Conservation (phyloP, 2,113 vertebrate species). For the Oncorhynchus masou region DNA sequence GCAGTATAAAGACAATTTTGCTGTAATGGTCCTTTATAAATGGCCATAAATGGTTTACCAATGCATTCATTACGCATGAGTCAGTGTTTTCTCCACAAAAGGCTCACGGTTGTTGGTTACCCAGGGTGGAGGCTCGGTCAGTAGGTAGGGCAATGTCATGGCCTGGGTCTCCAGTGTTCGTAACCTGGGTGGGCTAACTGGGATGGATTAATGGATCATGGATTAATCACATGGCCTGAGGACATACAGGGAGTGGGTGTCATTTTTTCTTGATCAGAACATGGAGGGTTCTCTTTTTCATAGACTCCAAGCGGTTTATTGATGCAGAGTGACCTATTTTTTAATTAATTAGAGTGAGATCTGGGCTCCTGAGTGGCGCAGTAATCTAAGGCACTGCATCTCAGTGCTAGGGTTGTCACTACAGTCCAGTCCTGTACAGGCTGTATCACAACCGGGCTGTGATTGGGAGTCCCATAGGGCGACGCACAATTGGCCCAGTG, state of each 20-base stretch:
- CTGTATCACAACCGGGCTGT: too few relatives aligned
- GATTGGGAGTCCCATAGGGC: too few relatives aligned
- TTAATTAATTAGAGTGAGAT: background rate
- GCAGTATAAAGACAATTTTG: too few relatives aligned
- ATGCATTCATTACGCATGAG: too few relatives aligned
- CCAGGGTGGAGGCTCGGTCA: background rate
- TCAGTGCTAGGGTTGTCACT: too few relatives aligned
- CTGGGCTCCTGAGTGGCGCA: too few relatives aligned
- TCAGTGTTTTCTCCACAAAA: background rate
- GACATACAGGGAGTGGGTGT: background rate
- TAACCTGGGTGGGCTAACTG: background rate
- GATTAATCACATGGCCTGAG: background rate
- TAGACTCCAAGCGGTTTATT: background rate
- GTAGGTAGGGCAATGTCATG: constrained; percentile 1
- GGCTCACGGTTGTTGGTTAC: background rate
- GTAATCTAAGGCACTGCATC: too few relatives aligned
- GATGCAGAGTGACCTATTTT: background rate
- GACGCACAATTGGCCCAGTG: too few relatives aligned
- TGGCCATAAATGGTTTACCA: too few relatives aligned
- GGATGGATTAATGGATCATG: too few relatives aligned
- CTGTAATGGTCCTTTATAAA: too few relatives aligned
- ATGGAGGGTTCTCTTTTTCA: background rate
- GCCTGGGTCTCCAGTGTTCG: background rate
- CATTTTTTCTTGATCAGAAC: background rate
- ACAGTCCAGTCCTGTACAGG: too few relatives aligned